Base-by-base conservation (phyloP, 2,113 vertebrate species). In the Ailuropoda melanoleuca region DNA sequence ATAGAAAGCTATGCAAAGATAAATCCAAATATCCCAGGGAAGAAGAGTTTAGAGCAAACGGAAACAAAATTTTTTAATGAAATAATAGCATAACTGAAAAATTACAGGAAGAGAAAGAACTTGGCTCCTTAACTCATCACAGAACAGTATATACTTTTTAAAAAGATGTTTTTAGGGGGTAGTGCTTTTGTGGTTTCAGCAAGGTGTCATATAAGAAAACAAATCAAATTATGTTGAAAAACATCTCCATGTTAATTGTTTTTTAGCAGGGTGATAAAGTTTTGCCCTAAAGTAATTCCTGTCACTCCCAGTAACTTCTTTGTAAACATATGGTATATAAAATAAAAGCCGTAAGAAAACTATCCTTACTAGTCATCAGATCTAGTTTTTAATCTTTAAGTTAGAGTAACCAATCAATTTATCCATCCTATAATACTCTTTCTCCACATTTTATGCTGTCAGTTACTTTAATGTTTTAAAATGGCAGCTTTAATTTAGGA, bases 21-120 rank as follows among this genome's bases (percentile, higher is more conserved):
- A 92, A 92, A 74, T 85, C 75, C 37, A 80, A 80, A 14, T 37
- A 83, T 86, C 34, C 46, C 77, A 91, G 14, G 12, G 26, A 92
- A 29, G 43, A 95, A 96, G 21, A 74, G n/a, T 77, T 93, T 68
- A 94, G 29, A 93, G 31, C 12, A 96, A 93, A 97, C 6, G 19
- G 91, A 80, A 78, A 72, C 15, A 85, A 90, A 87, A 56, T 10
- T 43, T 77, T 64, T 92, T 6, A 83, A 93, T 62, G 14, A 87
- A 87, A 29, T 58, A 64, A 86, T 6, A 80, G 58, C 34, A 48
- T n/a, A 95, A 90, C 31, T 84, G 56, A 93, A 66, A 96, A 81
- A 8, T 85, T 18, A 78, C 26, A 8, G 7, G 34, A 37, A 89
- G 29, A 80, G 23, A 93, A 53, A 53, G 46, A 95, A 62, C 13